Conservation (phyloP, 30 jellyfish, hydroid and myxozoan genomes). For the Nemopilema nomurai region DNA sequence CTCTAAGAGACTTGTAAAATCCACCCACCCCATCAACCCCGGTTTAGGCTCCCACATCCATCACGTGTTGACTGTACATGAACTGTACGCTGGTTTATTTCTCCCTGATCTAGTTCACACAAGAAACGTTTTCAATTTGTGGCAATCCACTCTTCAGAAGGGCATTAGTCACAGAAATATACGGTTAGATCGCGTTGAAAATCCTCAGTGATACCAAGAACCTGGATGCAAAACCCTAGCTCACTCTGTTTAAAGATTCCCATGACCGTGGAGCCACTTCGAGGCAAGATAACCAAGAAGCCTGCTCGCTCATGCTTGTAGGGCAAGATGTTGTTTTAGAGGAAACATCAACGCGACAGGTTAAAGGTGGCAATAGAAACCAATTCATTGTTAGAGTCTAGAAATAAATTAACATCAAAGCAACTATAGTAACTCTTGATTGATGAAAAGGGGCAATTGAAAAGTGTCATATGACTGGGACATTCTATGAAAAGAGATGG, state of each 20-base stretch:
- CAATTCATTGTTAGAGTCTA: no score
- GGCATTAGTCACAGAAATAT: background rate
- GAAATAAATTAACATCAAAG: background rate
- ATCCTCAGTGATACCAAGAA: background rate
- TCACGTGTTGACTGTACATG: background rate
- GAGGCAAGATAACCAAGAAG: background rate
- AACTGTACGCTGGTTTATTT: background rate
- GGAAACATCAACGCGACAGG: no score
- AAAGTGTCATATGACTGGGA: no score
- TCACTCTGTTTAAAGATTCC: no score
- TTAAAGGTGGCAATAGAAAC: no score
- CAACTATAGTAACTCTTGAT: background rate
- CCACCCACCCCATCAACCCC: background rate
- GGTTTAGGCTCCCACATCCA: background rate
- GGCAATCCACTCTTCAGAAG: background rate
- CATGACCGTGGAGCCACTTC: no score
- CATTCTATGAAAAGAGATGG: no score
- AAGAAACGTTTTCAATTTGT: background rate
- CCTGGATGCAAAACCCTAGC: background rate
- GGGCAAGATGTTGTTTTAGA: background rate
- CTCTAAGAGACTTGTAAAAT: no score
- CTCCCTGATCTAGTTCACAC: background rate
- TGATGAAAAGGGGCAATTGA: no score
- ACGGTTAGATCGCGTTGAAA: background rate
- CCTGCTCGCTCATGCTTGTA: background rate